Conservation (phyloP, 2,113 vertebrate genomes). For the Apodemus speciosus region DNA sequence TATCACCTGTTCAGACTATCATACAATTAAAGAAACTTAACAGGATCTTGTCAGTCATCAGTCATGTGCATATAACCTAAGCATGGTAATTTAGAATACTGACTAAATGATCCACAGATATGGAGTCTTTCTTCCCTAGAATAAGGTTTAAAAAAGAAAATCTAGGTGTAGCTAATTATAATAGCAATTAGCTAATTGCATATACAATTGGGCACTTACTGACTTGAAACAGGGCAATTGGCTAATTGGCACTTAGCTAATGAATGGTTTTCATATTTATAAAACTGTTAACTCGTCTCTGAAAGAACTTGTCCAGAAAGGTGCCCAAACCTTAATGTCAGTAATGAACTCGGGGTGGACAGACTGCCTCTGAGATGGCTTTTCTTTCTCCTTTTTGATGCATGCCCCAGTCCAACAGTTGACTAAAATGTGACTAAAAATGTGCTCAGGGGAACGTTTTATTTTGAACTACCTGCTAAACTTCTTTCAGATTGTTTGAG, state of each 20-base stretch:
- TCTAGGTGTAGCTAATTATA: conserved; percentile 63
- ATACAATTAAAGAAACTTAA: not conserved
- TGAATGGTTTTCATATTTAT: conserved; percentile 71
- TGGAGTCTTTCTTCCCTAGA: conserved; percentile 15
- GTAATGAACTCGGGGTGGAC: not conserved
- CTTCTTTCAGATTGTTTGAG: not conserved
- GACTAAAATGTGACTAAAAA: not conserved
- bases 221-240: conserved; percentile 67
- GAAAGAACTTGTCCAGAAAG: conserved; percentile 38
- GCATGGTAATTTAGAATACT: not conserved
- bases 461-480: conserved; percentile 8
- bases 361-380: not conserved
- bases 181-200: conserved; percentile 71
- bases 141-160: conserved; percentile 42
- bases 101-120: conserved; percentile 30
- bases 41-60: not conserved
- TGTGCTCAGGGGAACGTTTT: not conserved
- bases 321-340: conserved; percentile 11
- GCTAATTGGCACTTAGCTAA: conserved; percentile 74
- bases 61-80: not conserved
- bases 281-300: conserved; percentile 61
- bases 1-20: not conserved
- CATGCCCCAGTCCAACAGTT: not conserved
- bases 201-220: conserved; percentile 73
- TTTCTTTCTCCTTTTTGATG: not conserved